These are phyloP conservation scores for Prionailurus bengalensis DNA, from an alignment of 2,113 vertebrate species.

Conservation along the genomic window DNA sequence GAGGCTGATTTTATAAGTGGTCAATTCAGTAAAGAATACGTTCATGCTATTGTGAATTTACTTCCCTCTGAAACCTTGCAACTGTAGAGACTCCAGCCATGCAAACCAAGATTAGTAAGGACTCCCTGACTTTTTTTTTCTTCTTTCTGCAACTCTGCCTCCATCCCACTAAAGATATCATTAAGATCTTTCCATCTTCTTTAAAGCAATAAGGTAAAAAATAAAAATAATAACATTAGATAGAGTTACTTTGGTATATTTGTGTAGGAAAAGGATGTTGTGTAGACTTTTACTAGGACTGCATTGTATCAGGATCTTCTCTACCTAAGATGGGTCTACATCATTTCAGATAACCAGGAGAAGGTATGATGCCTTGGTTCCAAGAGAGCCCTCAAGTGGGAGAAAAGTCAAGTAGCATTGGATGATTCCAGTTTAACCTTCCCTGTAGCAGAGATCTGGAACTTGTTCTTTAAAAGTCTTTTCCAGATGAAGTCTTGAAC, in stretches of 20 bases:
- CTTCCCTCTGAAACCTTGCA: not conserved
- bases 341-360: not conserved
- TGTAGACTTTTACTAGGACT: not conserved
- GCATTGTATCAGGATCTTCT: not conserved
- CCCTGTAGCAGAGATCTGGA: not conserved
- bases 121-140: not conserved
- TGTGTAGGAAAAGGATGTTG: not conserved
- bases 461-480: not conserved
- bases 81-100: not conserved
- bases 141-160: not conserved
- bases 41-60: constrained; percentile 24
- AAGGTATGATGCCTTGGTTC: not conserved
- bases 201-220: constrained; percentile 26
- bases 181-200: constrained; percentile 1
- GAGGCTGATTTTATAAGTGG: constrained; percentile 57
- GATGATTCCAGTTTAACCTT: not conserved
- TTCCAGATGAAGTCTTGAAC: not conserved
- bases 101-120: not conserved
- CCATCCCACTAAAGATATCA: not conserved
- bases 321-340: not conserved
- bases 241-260: not conserved
- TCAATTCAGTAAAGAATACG: not conserved
- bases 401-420: not conserved
- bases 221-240: not conserved
- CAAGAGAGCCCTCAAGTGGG: not conserved